phyloP scores from a whole-genome alignment of 2,797 vertebrate species.

The Cossypha niveicapilla region DNA sequence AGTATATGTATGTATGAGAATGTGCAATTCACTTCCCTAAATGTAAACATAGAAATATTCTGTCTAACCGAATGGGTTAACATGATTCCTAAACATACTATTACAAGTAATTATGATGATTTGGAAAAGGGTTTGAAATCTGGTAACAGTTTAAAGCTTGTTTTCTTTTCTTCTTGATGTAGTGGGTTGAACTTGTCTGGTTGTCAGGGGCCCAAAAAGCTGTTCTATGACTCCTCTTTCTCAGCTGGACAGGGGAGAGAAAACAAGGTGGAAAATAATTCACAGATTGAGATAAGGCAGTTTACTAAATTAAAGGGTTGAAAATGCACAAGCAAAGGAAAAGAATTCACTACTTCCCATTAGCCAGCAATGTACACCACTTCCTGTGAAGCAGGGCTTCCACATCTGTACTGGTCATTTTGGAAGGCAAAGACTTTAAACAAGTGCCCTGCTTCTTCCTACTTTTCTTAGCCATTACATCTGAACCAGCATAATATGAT shows the following conservation, averaged over 20 bases:
- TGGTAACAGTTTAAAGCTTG: not conserved
- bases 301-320: not conserved
- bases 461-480: not conserved
- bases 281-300: not conserved
- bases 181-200: not conserved
- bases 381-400: not conserved
- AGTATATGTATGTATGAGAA: not conserved
- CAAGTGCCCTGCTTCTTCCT: fast-evolving
- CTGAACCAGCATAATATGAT: not conserved
- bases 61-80: not conserved
- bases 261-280: not conserved
- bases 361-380: fast-evolving
- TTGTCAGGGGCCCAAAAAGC: too few relatives aligned
- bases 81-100: not conserved
- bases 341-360: not conserved
- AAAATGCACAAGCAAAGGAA: fast-evolving
- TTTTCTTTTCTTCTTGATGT: not conserved
- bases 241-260: not conserved
- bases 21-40: not conserved
- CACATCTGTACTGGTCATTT: not conserved
- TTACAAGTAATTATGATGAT: not conserved
- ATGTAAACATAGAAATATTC: not conserved
- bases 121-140: not conserved
- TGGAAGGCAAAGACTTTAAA: not conserved
- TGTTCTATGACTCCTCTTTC: not conserved